Evolutionary conservation across 2,888 invertebrate genomes (phyloP).

Genomic region (Tipula unca): DNA sequence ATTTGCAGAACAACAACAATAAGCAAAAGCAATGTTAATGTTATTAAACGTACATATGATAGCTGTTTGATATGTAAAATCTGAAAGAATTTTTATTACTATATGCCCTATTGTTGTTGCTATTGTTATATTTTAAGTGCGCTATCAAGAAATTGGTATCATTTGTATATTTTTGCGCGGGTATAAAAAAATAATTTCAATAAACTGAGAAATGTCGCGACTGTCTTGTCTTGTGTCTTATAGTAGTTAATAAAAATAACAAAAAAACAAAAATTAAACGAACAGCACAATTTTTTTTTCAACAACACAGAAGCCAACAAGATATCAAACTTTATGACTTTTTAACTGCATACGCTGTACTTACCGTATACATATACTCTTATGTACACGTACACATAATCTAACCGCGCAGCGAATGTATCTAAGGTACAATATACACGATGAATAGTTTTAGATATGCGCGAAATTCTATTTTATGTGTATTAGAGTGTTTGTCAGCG

Average conservation of each 20-base stretch:
- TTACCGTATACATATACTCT: background rate
- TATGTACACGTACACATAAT: background rate
- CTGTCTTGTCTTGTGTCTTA: conserved; percentile 2
- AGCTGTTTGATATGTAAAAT: background rate
- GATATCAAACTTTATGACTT: background rate
- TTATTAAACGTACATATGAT: background rate
- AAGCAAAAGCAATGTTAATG: background rate
- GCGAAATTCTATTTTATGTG: background rate
- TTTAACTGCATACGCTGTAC: background rate
- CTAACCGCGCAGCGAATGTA: background rate
- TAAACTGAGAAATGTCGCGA: background rate
- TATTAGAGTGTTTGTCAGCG: background rate
- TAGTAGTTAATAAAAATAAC: background rate
- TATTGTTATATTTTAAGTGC: background rate
- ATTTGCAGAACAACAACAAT: background rate
- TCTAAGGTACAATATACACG: background rate
- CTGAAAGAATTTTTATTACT: background rate
- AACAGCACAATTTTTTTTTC: background rate
- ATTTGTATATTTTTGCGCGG: background rate
- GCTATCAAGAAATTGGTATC: background rate
- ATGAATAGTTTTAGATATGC: background rate
- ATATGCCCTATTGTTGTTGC: background rate
- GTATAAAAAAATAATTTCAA: background rate
- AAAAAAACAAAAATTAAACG: background rate
- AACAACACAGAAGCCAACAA: conserved; percentile 15